phyloP scores from a whole-genome alignment of 2,888 invertebrate genomes.

The Drosophila gaucha region DNA sequence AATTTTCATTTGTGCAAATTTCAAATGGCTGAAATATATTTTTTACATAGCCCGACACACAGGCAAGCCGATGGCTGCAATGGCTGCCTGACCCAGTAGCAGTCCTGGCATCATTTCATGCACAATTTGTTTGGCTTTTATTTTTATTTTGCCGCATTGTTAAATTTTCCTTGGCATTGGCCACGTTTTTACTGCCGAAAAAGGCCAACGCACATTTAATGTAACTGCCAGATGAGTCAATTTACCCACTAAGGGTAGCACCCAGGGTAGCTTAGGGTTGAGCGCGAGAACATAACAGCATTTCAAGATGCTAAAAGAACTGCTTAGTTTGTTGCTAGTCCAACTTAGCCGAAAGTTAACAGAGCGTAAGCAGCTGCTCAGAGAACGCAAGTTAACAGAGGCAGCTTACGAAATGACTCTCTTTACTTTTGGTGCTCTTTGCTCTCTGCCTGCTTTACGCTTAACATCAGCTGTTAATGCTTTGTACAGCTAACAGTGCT shows the following conservation, averaged over 20 bases:
- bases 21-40: slow-evolving; percentile 57
- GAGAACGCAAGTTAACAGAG: slow-evolving; percentile 13
- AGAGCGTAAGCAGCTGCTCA: slow-evolving; percentile 14
- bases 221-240: slow-evolving; percentile 64
- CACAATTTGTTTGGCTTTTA: slow-evolving; percentile 76
- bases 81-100: slow-evolving; percentile 17
- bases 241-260: slow-evolving; percentile 31
- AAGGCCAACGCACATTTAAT: slow-evolving; percentile 61
- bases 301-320: slow-evolving; percentile 3
- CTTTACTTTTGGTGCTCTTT: slow-evolving; percentile 23
- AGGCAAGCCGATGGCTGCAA: slow-evolving; percentile 27
- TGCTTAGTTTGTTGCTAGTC: slow-evolving; percentile 4
- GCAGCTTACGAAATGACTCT: slow-evolving; percentile 2
- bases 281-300: slow-evolving; percentile 8
- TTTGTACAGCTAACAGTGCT: slow-evolving; percentile 19
- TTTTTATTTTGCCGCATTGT: slow-evolving; percentile 78
- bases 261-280: slow-evolving; percentile 44
- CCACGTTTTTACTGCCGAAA: slow-evolving; percentile 34
- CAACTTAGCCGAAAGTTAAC: slow-evolving; percentile 8
- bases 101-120: slow-evolving; percentile 63
- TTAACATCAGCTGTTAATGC: slow-evolving; percentile 15
- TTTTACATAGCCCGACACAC: slow-evolving; percentile 13
- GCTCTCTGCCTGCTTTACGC: background rate
- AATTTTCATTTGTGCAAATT: slow-evolving; percentile 76
- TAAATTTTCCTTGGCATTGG: slow-evolving; percentile 58